Base-by-base conservation (phyloP, 1,140 invertebrate genomes). In the Samia ricini region DNA sequence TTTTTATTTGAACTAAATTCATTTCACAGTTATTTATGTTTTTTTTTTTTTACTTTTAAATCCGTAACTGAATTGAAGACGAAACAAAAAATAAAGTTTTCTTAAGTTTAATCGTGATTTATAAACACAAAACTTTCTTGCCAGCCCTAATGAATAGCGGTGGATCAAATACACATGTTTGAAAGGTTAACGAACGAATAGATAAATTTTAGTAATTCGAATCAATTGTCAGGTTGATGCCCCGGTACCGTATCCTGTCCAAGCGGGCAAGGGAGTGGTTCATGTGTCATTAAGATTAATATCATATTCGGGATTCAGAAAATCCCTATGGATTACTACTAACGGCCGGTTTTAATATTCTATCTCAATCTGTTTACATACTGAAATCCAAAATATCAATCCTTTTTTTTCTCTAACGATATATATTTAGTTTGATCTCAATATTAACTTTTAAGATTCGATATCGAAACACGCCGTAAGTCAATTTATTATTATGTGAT, bases 151-250 rank as follows among this genome's bases (percentile, higher is more conserved):
- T 12, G 33, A 15, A 0, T 42, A 42, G 33, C 33, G 33, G 33
- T 42, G 15, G 33, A 42, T 42, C 33, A 42, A 42, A 42, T 42
- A 42, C 33, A n/a, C n/a, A n/a, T n/a, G 15, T 42, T 15, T 3
- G n/a, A 42, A 42, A 42, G 33, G 33, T 42, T 42, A 42, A 42
- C 33, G 33, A 42, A 42, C 33, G 33, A 42, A 42, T 42, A 42
- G 33, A 42, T 55, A 62, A 56, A 55, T 64, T 65, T 64, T 60
- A 65, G 48, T 64, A 69, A 69, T 72, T 70, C 22, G 20, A 56
- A 56, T 52, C 69, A 75, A 72, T 75, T 75, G 69, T 61, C 4
- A 42, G 72, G 65, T 66, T 68, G 51, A 66, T 70, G 65, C 63
- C 68, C 71, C 56, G 29, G 48, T 66, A 3, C 33, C 12, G 33